These are phyloP conservation scores for Lepidonotus clava DNA, from an alignment of 2,888 invertebrate species.

Conservation along the genomic window DNA sequence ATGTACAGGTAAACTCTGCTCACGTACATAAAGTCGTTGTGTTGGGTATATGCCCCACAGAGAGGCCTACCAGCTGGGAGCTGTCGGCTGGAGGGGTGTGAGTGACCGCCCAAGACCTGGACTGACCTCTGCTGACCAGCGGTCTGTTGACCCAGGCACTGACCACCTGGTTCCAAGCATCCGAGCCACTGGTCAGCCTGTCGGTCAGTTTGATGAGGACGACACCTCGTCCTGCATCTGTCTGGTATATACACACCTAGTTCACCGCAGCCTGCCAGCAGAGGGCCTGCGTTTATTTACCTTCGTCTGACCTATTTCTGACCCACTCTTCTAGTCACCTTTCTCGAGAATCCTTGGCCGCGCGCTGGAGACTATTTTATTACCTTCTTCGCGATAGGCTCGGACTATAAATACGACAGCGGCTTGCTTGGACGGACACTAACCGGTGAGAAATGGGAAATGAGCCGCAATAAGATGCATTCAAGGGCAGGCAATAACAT, in stretches of 20 bases:
- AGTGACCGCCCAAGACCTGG: background rate
- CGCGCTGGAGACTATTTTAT: background rate
- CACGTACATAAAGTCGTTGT: no score
- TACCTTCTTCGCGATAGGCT: background rate
- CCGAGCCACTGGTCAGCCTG: background rate
- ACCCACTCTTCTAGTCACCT: slow-evolving; percentile 30
- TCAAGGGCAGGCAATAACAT: no score
- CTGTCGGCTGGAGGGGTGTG: background rate
- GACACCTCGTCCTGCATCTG: no score
- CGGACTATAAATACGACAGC: background rate
- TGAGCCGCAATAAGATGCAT: no score
- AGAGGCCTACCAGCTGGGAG: background rate
- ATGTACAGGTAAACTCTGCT: no score
- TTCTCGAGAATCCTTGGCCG: background rate
- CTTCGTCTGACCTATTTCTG: slow-evolving; percentile 26
- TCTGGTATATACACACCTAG: background rate
- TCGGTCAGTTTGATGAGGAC: no score
- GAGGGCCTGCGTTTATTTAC: slow-evolving; percentile 31
- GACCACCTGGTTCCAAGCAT: background rate
- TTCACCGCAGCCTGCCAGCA: no score
- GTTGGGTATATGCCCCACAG: no score
- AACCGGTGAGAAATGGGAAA: background rate
- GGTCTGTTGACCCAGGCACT: background rate
- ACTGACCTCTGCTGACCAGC: background rate
- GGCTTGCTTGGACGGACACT: background rate